Evolutionary conservation across 2,113 vertebrate genomes (phyloP), one percentile per base, ranked within the genome.

Genomic region (Macrotis lagotis): DNA sequence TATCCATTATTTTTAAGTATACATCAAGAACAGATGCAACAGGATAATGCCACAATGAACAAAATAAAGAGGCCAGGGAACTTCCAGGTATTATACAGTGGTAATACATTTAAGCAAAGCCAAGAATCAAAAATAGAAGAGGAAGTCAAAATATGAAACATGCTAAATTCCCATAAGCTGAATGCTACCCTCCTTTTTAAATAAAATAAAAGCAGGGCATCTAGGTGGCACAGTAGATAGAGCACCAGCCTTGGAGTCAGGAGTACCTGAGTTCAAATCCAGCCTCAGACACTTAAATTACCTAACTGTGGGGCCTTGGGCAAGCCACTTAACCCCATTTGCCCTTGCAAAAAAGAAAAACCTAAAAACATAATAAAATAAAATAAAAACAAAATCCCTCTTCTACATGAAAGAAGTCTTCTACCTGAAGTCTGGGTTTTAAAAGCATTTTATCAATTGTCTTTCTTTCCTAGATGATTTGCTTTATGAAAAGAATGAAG

Each of bases 61-160:
- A 93, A 94, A 97, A 88, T n/a, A 89, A 31, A 96, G 49, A 95
- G 48, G 6, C 16, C 50, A 90, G 7, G 50, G 53, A 94, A 83
- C 44, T 95, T 92, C 66, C 28, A 96, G 92, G 88, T 55, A 91
- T 92, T 94, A 92, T 48, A 88, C 19, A 88, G 47, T 7, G 55
- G 66, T 31, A 90, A 49, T 1, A 91, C 50, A 97, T 91, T 96
- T 97, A 93, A 96, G 37, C 6, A 96, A 0, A 93, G 1, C 25
- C 53, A 91, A 90, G 12, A 74, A 91, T 93, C 89, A 94, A 94
- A 94, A 96, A 16, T 0, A 95, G 59, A 90, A 93, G 22, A 74
- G 50, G 19, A 53, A 97, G 95, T 90, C 14, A 94, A 96, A 96
- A 92, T 28, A 93, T 44, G 91, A 94, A 92, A 88, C 49, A 28